A percentile compares a stretch with the other conserved stretches of the same genome.
These are phyloP conservation scores for Dione vanillae DNA, from an alignment of 2,888 invertebrate species.

Conservation along the genomic window DNA sequence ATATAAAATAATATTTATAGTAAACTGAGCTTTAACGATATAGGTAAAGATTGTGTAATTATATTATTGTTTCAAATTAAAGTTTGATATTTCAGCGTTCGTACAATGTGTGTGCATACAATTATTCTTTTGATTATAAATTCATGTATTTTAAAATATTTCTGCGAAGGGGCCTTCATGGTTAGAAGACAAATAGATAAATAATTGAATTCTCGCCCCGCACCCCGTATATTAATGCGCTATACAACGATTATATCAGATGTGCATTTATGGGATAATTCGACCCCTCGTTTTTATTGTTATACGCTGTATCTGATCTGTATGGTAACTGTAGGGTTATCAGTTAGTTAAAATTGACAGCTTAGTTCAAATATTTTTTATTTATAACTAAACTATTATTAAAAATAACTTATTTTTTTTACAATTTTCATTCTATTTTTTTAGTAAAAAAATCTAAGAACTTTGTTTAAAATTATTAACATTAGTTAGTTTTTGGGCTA, in stretches of 20 bases:
- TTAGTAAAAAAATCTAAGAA: too few species aligned
- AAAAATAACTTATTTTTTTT: too few species aligned
- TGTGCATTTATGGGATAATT: slow-evolving; percentile 71
- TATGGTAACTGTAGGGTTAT: slow-evolving; percentile 57
- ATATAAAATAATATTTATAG: too few species aligned
- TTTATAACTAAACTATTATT: not conserved
- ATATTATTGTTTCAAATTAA: not conserved
- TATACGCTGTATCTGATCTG: slow-evolving; percentile 40
- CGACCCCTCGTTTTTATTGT: slow-evolving; percentile 71
- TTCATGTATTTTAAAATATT: not conserved
- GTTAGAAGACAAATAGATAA: slow-evolving; percentile 56
- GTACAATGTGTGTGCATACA: too few species aligned
- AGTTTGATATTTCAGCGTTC: not conserved
- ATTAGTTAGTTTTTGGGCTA: too few species aligned
- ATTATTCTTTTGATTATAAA: slow-evolving; percentile 14
- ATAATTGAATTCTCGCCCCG: slow-evolving; percentile 63
- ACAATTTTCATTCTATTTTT: too few species aligned
- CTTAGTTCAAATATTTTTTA: not conserved
- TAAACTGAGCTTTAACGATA: too few species aligned
- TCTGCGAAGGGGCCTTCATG: slow-evolving; percentile 21
- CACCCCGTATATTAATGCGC: slow-evolving; percentile 49
- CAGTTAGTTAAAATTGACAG: not conserved
- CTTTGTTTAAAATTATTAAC: too few species aligned
- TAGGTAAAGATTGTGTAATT: not conserved
- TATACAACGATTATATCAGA: slow-evolving; percentile 65